Percentiles rank a stretch among this genome's conserved stretches.
Conservation (phyloP, 2,888 invertebrate genomes). For the Drosophila birchii region DNA sequence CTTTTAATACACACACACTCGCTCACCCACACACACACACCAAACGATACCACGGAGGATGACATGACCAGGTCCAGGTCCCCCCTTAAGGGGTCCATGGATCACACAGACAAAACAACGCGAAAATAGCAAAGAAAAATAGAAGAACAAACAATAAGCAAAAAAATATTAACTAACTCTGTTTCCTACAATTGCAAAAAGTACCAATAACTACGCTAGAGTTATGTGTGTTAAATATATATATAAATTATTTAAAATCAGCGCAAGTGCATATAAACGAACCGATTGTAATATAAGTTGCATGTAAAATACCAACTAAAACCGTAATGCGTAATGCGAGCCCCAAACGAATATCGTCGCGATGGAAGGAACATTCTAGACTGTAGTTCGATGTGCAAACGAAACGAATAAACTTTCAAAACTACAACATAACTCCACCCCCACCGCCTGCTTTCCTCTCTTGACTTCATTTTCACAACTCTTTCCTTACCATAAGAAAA, state of each 20-base stretch:
- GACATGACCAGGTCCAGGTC: slow-evolving; percentile 17
- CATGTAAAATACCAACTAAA: slow-evolving; percentile 61
- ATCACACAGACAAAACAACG: slow-evolving; percentile 32
- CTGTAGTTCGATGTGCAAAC: slow-evolving; percentile 83
- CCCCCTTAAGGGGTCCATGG: slow-evolving; percentile 23
- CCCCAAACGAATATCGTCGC: slow-evolving; percentile 44
- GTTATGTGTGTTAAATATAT: slow-evolving; percentile 66
- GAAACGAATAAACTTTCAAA: slow-evolving; percentile 77
- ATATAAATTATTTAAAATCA: slow-evolving; percentile 62
- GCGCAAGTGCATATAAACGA: slow-evolving; percentile 61
- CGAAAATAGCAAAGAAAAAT: slow-evolving; percentile 52
- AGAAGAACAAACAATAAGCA: slow-evolving; percentile 71
- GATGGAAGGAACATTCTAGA: slow-evolving; percentile 75
- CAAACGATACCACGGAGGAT: slow-evolving; percentile 9
- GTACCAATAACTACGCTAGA: slow-evolving; percentile 74
- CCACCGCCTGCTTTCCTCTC: slow-evolving; percentile 1
- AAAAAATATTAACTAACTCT: slow-evolving; percentile 70
- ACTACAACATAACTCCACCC: slow-evolving; percentile 45
- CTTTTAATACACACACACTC: slow-evolving; percentile 67
- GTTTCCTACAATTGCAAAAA: slow-evolving; percentile 74
- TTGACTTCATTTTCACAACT: slow-evolving; percentile 18
- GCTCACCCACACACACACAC: slow-evolving; percentile 1
- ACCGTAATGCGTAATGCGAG: slow-evolving; percentile 40
- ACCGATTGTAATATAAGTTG: slow-evolving; percentile 77
- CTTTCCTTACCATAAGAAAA: background rate